Evolutionary conservation across 2,113 vertebrate genomes (phyloP).

Genomic region (Colossoma macropomum): DNA sequence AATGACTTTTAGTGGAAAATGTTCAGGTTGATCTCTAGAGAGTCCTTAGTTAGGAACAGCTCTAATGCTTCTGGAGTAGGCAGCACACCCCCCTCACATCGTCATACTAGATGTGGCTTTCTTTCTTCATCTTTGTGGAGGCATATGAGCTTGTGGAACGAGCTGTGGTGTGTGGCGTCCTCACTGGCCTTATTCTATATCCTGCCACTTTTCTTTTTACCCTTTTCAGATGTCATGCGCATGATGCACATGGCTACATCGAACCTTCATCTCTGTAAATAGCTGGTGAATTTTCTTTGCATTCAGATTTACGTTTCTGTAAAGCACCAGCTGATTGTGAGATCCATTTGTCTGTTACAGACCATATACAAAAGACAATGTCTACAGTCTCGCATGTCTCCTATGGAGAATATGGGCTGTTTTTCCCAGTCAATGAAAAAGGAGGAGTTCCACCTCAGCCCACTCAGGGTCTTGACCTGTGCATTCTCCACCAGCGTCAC

Average conservation of each 20-base stretch:
- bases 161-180: background rate
- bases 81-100: background rate
- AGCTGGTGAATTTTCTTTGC: background rate
- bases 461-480: conserved; percentile 51
- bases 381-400: background rate
- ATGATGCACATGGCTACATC: background rate
- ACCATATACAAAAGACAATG: background rate
- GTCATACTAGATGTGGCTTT: background rate
- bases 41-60: background rate
- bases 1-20: too few relatives aligned
- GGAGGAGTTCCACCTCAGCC: conserved; percentile 40
- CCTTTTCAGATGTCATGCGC: background rate
- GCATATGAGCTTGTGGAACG: background rate
- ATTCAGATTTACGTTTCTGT: background rate
- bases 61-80: background rate
- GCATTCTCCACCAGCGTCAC: conserved; percentile 47
- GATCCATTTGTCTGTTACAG: background rate
- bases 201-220: background rate
- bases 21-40: too few relatives aligned
- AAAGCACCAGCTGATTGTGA: background rate
- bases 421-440: conserved; percentile 21
- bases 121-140: background rate
- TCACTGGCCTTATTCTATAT: background rate
- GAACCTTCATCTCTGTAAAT: background rate
- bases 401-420: conserved; percentile 18